A percentile compares a stretch with the other conserved stretches of the same genome.
Conservation (phyloP, 1,140 invertebrate species). For the Whitmania pigra region DNA sequence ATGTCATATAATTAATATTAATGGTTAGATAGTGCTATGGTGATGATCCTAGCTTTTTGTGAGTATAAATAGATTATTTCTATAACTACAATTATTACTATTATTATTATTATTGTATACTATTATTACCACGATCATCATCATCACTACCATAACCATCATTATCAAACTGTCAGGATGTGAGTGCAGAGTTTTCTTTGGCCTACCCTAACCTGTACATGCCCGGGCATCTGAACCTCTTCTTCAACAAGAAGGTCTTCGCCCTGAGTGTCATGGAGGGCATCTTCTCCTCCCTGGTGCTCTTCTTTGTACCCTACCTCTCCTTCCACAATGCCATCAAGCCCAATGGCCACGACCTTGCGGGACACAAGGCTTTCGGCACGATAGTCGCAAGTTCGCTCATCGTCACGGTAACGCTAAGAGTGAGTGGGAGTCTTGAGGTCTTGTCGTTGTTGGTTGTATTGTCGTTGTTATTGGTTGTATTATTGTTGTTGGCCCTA, state of each 20-base stretch:
- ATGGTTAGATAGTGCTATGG: too few species aligned
- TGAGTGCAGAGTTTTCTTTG: constrained; percentile 37
- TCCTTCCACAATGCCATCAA: constrained; percentile 77
- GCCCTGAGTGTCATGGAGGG: constrained; percentile 72
- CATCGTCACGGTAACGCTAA: constrained; percentile 84
- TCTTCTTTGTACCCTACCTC: constrained; percentile 93
- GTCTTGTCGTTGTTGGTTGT: not conserved
- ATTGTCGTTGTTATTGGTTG: constrained; percentile 3
- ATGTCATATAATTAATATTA: too few species aligned
- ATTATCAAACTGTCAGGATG: constrained; percentile 32
- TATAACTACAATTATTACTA: too few species aligned
- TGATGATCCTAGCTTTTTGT: too few species aligned
- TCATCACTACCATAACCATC: too few species aligned
- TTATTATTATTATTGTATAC: too few species aligned
- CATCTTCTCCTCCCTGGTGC: constrained; percentile 79
- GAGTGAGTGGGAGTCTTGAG: constrained; percentile 50
- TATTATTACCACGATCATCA: too few species aligned
- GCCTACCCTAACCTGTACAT: constrained; percentile 87
- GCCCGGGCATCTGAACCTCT: constrained; percentile 77
- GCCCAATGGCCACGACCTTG: constrained; percentile 69
- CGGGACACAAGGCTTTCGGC: constrained; percentile 83
- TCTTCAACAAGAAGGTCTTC: constrained; percentile 74
- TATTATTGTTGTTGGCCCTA: not conserved
- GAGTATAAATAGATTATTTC: too few species aligned
- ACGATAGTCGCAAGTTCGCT: constrained; percentile 85